These are phyloP conservation scores for Cephus pulcher DNA, from an alignment of 2,888 invertebrate genomes.

Conservation along the genomic window DNA sequence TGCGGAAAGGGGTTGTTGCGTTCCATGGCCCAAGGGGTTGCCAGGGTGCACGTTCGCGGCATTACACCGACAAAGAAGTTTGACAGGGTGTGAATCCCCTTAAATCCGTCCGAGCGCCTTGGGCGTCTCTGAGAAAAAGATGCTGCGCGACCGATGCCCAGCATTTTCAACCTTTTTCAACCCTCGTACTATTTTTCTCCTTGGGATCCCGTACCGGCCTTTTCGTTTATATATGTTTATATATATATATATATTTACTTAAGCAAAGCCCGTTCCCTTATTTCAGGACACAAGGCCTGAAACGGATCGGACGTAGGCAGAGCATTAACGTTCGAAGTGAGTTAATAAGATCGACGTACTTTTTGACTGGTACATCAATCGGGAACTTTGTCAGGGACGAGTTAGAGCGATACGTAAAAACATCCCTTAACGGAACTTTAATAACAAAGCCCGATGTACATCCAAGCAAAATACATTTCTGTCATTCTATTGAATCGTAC, in stretches of 20 bases:
- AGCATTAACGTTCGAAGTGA: background rate
- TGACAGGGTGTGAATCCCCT: conserved; percentile 23
- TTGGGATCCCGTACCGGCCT: background rate
- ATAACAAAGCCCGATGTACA: background rate
- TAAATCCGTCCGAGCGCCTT: conserved; percentile 15
- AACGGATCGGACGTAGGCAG: background rate
- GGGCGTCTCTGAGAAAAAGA: background rate
- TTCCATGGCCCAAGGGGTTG: background rate
- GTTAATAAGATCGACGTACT: background rate
- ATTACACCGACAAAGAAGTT: conserved; percentile 23
- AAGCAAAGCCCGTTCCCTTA: background rate
- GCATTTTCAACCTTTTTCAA: background rate
- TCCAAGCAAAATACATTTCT: background rate
- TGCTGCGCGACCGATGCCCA: background rate
- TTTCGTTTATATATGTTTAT: background rate
- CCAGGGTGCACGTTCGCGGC: conserved; percentile 2
- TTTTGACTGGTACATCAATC: background rate
- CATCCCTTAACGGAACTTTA: background rate
- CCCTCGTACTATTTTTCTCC: background rate
- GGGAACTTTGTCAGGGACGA: background rate
- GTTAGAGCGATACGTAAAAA: background rate
- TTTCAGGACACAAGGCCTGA: background rate
- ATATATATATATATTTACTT: background rate
- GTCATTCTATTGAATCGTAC: background rate
- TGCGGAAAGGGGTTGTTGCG: background rate